Evolutionary conservation across 2,888 invertebrate species (phyloP), one percentile per base, ranked within the genome.

Genomic region (Lysandra coridon): DNA sequence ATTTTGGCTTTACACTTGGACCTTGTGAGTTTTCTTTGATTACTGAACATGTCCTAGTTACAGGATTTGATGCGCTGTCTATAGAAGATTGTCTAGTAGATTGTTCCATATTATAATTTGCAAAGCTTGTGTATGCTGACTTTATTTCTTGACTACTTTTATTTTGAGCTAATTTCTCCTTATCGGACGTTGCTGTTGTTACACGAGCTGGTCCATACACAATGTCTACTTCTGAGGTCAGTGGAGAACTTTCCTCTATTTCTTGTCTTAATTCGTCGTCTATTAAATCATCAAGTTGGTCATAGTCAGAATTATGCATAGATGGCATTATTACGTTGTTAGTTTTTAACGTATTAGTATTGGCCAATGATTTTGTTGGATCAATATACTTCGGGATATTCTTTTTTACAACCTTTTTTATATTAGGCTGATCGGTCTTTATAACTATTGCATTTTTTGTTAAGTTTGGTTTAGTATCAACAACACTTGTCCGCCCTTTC

Each of bases 221-320:
- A 10, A 83, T 82, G 40, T 94, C 87, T 82, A 95, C 86, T 84
- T 95, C 88, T 82, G 91, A 90, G 84, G 90, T 89, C 80, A 93
- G 33, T 76, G 76, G 76, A 12, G 76, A 76, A 76, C 76, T 82
- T 86, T 95, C 91, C 12, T 93, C 89, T 53, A 94, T 91, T 89
- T 95, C 90, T 90, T 94, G 85, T 80, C 89, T 86, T 80, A 91
- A 86, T 82, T 92, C 95, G 82, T 92, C 94, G 84, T 90, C 95
- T 88, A 92, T 93, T 80, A 92, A 86, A 87, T 94, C 95, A 81
- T 92, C 93, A 81, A 94, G 82, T n/a, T 92, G 84, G 82, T 92
- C 92, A 81, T 92, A 93, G 82, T 94, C 93, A 7, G 92, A 90
- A 84, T 90, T 91, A 0, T 84, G 88, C 82, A 92, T 89, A 1